Conservation (phyloP, 2,113 vertebrate genomes). For the Leptobrachium ailaonicum region DNA sequence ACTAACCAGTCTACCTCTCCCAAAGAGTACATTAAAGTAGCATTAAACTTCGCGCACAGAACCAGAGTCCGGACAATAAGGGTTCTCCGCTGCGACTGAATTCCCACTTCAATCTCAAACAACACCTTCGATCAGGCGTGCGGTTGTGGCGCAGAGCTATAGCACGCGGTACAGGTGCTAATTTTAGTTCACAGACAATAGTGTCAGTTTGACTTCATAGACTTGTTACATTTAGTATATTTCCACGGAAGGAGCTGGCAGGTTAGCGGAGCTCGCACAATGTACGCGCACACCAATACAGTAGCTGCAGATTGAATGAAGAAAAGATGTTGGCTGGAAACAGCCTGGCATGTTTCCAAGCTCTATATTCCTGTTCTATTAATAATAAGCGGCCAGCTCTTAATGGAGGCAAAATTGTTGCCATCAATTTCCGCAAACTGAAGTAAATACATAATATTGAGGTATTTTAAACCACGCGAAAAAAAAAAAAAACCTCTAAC, state of each 20-base stretch:
- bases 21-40: no score
- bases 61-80: no score
- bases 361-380: slow-evolving; percentile 26
- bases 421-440: slow-evolving; percentile 38
- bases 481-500: slow-evolving; percentile 1
- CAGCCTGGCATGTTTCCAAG: slow-evolving; percentile 27
- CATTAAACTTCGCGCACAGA: no score
- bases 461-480: slow-evolving; percentile 42
- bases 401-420: slow-evolving; percentile 46
- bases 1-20: no score
- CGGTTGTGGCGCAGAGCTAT: not conserved
- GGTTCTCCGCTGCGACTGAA: no score
- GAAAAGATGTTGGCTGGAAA: slow-evolving; percentile 21
- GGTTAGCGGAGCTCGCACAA: slow-evolving; percentile 7
- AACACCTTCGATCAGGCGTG: no score
- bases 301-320: slow-evolving; percentile 24
- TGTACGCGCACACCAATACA: not conserved
- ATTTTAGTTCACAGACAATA: not conserved
- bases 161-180: not conserved
- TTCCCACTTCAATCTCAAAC: no score
- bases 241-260: slow-evolving; percentile 24
- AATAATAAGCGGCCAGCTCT: slow-evolving; percentile 42
- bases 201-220: slow-evolving; percentile 37
- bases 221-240: slow-evolving; percentile 21
- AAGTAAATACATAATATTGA: slow-evolving; percentile 13